Percentiles rank a stretch among this genome's conserved stretches.
Conservation (phyloP, 2,797 vertebrate species). For the Melanotaenia nigrans region DNA sequence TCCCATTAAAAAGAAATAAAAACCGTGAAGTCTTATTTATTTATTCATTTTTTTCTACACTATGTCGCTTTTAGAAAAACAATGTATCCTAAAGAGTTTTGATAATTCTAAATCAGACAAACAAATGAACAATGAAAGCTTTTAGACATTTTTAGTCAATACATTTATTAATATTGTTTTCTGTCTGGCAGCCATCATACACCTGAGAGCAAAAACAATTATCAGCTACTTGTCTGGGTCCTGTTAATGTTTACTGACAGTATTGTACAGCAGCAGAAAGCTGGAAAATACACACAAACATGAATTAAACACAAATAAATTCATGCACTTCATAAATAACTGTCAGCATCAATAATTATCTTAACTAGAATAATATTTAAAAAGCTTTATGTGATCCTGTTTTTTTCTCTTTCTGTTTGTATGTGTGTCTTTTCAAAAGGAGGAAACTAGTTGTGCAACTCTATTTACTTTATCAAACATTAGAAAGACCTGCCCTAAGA, state of each 20-base stretch:
- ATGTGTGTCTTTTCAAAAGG: slow-evolving; percentile 12
- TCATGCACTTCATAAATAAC: background rate
- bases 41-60: background rate
- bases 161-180: background rate
- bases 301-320: background rate
- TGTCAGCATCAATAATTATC: background rate
- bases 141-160: background rate
- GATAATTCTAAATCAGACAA: background rate
- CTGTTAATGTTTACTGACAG: background rate
- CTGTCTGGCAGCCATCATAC: background rate
- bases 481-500: slow-evolving; percentile 58
- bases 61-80: too few relatives aligned
- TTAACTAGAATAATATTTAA: background rate
- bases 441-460: slow-evolving; percentile 79
- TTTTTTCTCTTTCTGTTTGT: background rate
- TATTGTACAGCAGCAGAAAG: background rate
- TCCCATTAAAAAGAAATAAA: too few relatives aligned
- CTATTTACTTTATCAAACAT: slow-evolving; percentile 73
- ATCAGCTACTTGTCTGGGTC: background rate
- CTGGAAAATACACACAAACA: background rate
- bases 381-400: background rate
- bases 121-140: background rate
- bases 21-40: background rate
- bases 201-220: background rate
- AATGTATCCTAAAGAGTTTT: background rate